Evolutionary conservation across 2,888 invertebrate genomes (phyloP).

Genomic region (Scaptomyza caliginosa): DNA sequence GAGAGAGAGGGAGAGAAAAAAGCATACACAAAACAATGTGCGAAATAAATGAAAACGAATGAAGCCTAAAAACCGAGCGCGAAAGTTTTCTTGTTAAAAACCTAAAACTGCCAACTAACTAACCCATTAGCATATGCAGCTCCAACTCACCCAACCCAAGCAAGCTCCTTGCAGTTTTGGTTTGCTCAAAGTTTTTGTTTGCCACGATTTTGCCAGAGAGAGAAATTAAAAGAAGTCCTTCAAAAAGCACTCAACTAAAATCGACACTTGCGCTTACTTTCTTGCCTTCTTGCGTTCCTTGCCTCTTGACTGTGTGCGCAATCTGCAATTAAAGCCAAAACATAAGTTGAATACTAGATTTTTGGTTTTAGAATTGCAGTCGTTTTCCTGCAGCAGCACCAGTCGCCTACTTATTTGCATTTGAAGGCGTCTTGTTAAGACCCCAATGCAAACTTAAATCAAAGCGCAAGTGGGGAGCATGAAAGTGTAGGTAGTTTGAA

Average conservation of each 20-base stretch:
- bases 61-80: constrained; percentile 56
- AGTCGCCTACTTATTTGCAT: constrained; percentile 47
- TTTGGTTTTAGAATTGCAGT: constrained; percentile 8
- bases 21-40: constrained; percentile 51
- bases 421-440: constrained; percentile 58
- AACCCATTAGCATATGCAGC: constrained; percentile 28
- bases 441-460: constrained; percentile 14
- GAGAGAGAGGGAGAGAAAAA: no score
- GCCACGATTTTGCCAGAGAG: constrained; percentile 18
- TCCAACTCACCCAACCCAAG: background rate
- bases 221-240: constrained; percentile 45
- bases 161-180: background rate
- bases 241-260: constrained; percentile 53
- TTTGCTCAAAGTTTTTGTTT: constrained; percentile 37
- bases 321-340: constrained; percentile 66
- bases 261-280: constrained; percentile 44
- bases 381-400: background rate
- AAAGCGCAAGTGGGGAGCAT: background rate
- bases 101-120: constrained; percentile 43
- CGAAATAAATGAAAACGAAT: constrained; percentile 66
- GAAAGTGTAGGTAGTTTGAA: background rate
- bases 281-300: background rate
- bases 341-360: constrained; percentile 48
- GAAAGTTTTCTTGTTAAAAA: constrained; percentile 68
- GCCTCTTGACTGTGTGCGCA: constrained; percentile 2